These are phyloP conservation scores for Deroplatys truncata DNA, from an alignment of 2,888 invertebrate genomes.

Conservation along the genomic window DNA sequence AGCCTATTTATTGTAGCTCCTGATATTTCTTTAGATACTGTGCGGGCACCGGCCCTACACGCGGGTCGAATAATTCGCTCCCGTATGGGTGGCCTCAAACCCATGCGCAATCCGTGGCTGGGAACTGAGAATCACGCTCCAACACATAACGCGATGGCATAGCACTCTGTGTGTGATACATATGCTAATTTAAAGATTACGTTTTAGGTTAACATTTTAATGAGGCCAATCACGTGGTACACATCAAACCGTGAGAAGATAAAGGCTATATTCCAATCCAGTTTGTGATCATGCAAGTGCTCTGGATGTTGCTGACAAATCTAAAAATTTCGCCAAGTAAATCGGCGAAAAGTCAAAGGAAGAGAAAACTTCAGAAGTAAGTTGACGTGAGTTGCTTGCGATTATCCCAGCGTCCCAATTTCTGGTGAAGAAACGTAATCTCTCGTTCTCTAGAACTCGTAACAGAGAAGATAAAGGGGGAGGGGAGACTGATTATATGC, in stretches of 20 bases:
- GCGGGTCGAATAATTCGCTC: too few species aligned
- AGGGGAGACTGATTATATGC: not conserved
- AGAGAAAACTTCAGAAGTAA: not conserved
- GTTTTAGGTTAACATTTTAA: too few species aligned
- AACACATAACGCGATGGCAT: too few species aligned
- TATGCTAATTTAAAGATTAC: too few species aligned
- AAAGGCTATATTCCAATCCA: not conserved
- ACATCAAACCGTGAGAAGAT: not conserved
- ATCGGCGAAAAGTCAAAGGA: not conserved
- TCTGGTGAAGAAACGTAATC: not conserved
- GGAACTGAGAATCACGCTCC: too few species aligned
- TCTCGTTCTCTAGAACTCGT: not conserved
- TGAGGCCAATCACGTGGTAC: too few species aligned
- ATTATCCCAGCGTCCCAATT: not conserved
- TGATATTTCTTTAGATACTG: too few species aligned
- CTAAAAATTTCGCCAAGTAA: not conserved
- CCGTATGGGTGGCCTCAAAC: too few species aligned
- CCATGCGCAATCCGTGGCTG: too few species aligned
- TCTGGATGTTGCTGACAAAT: not conserved
- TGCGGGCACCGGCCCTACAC: too few species aligned
- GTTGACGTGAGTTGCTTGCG: not conserved
- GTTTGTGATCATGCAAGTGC: not conserved
- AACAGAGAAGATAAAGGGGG: not conserved
- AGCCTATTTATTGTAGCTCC: too few species aligned
- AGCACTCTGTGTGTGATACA: too few species aligned